Evolutionary conservation across 2,113 vertebrate species (phyloP).

Genomic region (Phainopepla nitens): DNA sequence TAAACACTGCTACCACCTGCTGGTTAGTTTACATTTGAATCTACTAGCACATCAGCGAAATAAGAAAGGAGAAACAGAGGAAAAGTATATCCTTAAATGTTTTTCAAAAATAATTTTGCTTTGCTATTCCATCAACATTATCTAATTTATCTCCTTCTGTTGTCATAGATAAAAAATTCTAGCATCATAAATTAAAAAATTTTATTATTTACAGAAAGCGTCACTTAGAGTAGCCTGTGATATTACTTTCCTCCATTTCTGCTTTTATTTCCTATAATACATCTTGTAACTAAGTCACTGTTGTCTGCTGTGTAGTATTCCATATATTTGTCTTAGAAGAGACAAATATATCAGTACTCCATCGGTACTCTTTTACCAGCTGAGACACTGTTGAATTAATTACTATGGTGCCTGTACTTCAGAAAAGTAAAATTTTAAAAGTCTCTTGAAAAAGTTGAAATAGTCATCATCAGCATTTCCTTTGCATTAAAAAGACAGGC

Average conservation of each 20-base stretch:
- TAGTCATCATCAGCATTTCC: neutral
- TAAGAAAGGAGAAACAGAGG: neutral
- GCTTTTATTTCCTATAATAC: neutral
- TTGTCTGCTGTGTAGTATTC: neutral
- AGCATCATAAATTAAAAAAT: neutral
- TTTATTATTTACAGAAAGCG: neutral
- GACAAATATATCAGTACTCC: neutral
- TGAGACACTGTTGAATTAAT: neutral
- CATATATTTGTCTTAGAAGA: neutral
- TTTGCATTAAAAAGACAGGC: neutral
- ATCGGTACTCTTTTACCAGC: neutral
- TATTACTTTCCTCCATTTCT: neutral
- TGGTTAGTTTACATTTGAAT: neutral
- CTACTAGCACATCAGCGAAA: neutral
- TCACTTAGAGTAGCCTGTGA: neutral
- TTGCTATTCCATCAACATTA: neutral
- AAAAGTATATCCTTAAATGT: neutral
- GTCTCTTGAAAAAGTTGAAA: neutral
- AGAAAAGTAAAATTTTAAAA: neutral
- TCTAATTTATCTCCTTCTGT: neutral
- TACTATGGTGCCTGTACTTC: neutral
- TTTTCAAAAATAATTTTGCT: neutral
- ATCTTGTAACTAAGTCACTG: neutral
- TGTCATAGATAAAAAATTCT: neutral
- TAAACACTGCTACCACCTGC: slow-evolving; percentile 58